Evolutionary conservation across 1,140 invertebrate species (phyloP), one percentile per base, ranked within the genome.

Genomic region (Scaptomyza graminum): DNA sequence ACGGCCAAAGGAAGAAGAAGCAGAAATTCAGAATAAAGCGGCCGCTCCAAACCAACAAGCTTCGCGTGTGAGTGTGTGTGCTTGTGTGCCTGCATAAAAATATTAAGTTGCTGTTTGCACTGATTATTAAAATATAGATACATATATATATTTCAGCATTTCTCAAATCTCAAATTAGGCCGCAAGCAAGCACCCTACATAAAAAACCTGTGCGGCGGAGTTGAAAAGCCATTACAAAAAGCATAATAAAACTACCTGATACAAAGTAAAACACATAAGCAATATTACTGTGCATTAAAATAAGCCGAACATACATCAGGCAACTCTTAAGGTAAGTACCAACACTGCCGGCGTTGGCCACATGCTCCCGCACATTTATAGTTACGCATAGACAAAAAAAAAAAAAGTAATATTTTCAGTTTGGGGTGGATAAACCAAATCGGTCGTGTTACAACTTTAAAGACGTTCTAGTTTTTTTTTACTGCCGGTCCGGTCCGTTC

Each of bases 1-100:
- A 65, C 37, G 37, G 37, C 37, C 57, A 84, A 80, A 73, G 56
- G 55, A 75, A 62, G 63, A 82, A 81, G 74, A 77, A 84, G 76
- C 63, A 77, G 57, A 69, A 46, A 37, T n/a, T n/a, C 72, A 69
- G 18, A 22, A 22, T 22, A 22, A 22, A 70, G 74, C 76, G 67
- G 74, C 70, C 64, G 72, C 56, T 74, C 56, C 49, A 72, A 72
- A 54, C 70, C 63, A 73, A 73, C 51, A 52, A 65, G 56, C 55
- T 62, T 56, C 67, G 70, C 72, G 49, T 75, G 61, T 66, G 44
- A 64, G 51, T 62, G 66, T 50, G 31, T 55, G 66, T 55, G 41
- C 22, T 15, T 37, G 18, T 57, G 44, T 56, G 39, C 25, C 49
- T 66, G 39, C 49, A 66, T 52, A 46, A 47, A 54, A 72, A 67